Evolutionary conservation across 2,797 vertebrate species (phyloP).

Genomic region (Chiroxiphia lanceolata): DNA sequence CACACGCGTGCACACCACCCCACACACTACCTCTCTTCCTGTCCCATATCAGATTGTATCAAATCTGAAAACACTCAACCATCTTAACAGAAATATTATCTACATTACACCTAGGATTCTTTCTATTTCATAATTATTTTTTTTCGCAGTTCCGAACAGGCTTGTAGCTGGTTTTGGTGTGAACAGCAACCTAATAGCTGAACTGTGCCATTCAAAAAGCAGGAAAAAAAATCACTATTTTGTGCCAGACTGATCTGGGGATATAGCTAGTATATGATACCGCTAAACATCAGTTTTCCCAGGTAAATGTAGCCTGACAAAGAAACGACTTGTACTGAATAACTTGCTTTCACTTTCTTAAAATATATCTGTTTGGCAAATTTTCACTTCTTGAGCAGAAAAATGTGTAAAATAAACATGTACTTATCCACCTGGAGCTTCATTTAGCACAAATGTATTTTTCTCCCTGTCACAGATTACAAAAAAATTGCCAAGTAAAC

Average conservation of each 20-base stretch:
- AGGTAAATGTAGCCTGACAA: neutral
- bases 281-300: neutral
- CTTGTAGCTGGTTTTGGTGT: conserved; percentile 15
- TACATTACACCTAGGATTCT: neutral
- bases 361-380: neutral
- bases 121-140: neutral
- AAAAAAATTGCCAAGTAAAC: neutral
- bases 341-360: neutral
- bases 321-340: neutral
- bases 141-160: neutral
- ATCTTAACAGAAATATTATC: neutral
- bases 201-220: neutral
- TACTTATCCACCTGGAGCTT: neutral
- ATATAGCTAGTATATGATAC: neutral
- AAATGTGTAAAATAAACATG: neutral
- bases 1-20: too few species aligned
- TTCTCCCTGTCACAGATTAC: neutral
- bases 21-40: neutral
- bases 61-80: neutral
- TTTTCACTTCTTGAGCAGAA: neutral
- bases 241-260: neutral
- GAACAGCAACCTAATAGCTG: conserved; percentile 19
- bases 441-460: neutral
- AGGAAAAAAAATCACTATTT: neutral
- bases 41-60: neutral